These are phyloP conservation scores for Zaprionus inermis DNA, from an alignment of 1,140 invertebrate species.

Conservation along the genomic window DNA sequence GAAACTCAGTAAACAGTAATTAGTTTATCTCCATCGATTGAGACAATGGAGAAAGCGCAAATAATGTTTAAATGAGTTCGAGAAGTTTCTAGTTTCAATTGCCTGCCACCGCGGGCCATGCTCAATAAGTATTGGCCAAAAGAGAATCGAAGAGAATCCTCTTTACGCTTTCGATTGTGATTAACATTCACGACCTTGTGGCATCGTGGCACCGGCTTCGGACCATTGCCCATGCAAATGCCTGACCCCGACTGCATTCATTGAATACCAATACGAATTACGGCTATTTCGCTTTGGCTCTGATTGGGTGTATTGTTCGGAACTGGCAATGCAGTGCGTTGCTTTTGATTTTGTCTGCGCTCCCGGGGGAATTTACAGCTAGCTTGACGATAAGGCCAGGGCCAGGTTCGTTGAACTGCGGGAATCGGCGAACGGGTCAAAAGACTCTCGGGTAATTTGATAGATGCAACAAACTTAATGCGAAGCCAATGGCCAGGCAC, in stretches of 20 bases:
- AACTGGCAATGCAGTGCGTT: constrained; percentile 10
- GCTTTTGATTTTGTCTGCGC: neutral
- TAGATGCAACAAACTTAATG: constrained; percentile 32
- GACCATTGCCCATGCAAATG: constrained; percentile 6
- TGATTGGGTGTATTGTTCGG: constrained; percentile 35
- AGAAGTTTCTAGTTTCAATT: neutral
- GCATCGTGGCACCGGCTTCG: neutral
- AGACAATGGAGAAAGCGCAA: neutral
- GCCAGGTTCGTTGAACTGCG: constrained; percentile 33
- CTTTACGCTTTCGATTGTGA: neutral
- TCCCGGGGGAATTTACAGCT: neutral
- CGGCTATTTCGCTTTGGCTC: constrained; percentile 17
- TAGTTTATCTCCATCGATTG: neutral
- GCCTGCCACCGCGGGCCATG: neutral
- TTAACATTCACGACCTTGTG: constrained; percentile 22
- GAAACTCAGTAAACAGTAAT: neutral
- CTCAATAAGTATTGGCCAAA: neutral
- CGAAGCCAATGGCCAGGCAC: constrained; percentile 4
- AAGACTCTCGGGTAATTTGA: constrained; percentile 35
- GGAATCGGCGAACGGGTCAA: constrained; percentile 13
- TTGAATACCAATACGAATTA: constrained; percentile 23
- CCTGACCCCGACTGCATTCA: constrained; percentile 19
- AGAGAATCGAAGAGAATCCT: neutral
- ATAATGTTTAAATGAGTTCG: constrained; percentile 5
- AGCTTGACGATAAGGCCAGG: constrained; percentile 5